Percentiles rank a stretch among this genome's conserved stretches.
Evolutionary conservation across 2,797 vertebrate genomes (phyloP).

Genomic region (Monodelphis domestica): DNA sequence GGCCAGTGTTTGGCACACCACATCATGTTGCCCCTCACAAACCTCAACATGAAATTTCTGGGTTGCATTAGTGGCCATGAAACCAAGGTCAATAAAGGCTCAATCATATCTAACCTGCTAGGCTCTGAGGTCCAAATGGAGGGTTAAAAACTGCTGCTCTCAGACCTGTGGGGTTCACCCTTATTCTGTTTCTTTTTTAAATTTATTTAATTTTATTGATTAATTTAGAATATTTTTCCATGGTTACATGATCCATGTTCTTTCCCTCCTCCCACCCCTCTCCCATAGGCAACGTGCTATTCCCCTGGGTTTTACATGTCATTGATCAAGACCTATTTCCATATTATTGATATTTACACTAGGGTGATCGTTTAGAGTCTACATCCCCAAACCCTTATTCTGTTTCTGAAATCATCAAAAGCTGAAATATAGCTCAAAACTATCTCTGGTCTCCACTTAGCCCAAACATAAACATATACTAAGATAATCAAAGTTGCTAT

Average conservation of each 20-base stretch:
- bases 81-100: conserved; percentile 25
- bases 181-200: neutral
- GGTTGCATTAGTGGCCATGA: conserved; percentile 36
- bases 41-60: conserved; percentile 31
- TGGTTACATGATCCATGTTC: too few relatives aligned
- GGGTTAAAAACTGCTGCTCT: conserved; percentile 8
- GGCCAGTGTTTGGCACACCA: neutral
- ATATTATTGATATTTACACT: too few relatives aligned
- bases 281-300: too few relatives aligned
- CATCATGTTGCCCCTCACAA: neutral
- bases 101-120: conserved; percentile 5
- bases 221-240: too few relatives aligned
- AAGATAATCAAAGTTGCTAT: neutral
- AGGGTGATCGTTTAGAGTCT: too few relatives aligned
- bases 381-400: too few relatives aligned
- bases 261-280: too few relatives aligned
- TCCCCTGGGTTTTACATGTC: too few relatives aligned
- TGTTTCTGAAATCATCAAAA: conserved; percentile 6
- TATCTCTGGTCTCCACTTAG: neutral
- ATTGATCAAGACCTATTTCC: too few relatives aligned
- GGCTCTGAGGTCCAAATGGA: neutral
- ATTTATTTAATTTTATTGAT: too few relatives aligned
- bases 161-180: neutral
- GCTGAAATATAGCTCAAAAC: neutral
- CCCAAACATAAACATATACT: neutral